Conservation (phyloP, 2,888 invertebrate genomes). For the Mantis religiosa region DNA sequence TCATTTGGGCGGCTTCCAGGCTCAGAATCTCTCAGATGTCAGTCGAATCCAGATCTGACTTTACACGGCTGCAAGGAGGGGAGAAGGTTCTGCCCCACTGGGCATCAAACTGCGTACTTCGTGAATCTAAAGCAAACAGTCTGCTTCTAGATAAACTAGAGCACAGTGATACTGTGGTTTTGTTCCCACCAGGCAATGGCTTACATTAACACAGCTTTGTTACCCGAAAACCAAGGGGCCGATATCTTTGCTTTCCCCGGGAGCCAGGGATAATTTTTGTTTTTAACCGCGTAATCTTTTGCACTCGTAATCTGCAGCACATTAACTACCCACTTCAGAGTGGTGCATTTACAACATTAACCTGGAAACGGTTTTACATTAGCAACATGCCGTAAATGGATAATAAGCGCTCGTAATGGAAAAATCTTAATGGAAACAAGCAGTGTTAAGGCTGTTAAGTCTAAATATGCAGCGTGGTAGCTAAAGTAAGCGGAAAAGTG, state of each 20-base stretch:
- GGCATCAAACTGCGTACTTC: neutral
- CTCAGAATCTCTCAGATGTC: neutral
- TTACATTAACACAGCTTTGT: neutral
- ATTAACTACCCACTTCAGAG: neutral
- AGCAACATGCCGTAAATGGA: neutral
- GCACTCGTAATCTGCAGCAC: neutral
- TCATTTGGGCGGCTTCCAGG: neutral
- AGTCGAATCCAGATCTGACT: neutral
- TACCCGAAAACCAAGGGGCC: neutral
- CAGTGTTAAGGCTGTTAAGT: too few relatives aligned
- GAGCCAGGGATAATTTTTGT: neutral
- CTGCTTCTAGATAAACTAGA: neutral
- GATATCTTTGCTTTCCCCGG: neutral
- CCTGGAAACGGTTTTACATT: neutral
- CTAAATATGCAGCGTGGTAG: too few relatives aligned
- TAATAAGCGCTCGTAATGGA: too few relatives aligned
- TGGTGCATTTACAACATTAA: neutral
- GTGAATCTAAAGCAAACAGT: neutral
- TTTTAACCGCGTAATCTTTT: neutral
- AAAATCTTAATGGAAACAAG: too few relatives aligned
- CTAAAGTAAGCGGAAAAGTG: too few relatives aligned
- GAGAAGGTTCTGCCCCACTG: neutral
- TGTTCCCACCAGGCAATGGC: neutral
- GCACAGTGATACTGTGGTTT: neutral
- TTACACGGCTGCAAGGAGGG: neutral